These are phyloP conservation scores for Gryllus bimaculatus DNA, from an alignment of 1,140 invertebrate species.

Conservation along the genomic window DNA sequence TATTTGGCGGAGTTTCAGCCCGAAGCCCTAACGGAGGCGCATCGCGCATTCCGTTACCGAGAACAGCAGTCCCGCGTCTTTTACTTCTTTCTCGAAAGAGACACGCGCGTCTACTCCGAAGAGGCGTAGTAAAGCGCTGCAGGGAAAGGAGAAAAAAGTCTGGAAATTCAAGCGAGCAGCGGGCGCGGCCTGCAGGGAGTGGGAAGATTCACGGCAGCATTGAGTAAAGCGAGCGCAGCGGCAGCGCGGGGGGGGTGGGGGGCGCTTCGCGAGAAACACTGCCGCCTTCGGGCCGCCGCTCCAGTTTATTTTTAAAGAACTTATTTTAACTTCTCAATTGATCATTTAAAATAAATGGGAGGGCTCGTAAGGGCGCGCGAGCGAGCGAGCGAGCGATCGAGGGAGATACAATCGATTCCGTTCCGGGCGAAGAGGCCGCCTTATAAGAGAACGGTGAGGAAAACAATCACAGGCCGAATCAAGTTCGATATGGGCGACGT, in stretches of 20 bases:
- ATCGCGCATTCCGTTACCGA: not conserved
- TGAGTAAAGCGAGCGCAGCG: not conserved
- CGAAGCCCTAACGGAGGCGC: no score
- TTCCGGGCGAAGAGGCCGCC: slow-evolving; percentile 6
- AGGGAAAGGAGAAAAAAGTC: not conserved
- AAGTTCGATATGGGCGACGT: slow-evolving; percentile 16
- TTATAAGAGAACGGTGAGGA: slow-evolving; percentile 11
- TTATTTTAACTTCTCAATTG: slow-evolving; percentile 15
- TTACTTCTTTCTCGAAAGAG: not conserved
- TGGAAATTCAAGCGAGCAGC: not conserved
- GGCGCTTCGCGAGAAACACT: not conserved
- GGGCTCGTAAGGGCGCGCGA: not conserved
- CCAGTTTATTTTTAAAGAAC: slow-evolving; percentile 19
- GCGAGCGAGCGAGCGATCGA: not conserved
- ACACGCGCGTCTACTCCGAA: not conserved
- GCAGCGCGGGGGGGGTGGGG: no score
- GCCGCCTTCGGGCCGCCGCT: not conserved
- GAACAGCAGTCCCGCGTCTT: not conserved
- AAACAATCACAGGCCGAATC: slow-evolving; percentile 18
- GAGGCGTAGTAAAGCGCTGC: not conserved
- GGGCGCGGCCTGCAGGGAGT: no score
- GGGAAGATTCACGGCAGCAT: not conserved
- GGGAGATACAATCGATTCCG: slow-evolving; percentile 16
- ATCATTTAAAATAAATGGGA: slow-evolving; percentile 18
- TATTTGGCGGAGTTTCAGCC: not conserved